Conservation (phyloP, 2,888 invertebrate species). For the Urechis unicinctus region DNA sequence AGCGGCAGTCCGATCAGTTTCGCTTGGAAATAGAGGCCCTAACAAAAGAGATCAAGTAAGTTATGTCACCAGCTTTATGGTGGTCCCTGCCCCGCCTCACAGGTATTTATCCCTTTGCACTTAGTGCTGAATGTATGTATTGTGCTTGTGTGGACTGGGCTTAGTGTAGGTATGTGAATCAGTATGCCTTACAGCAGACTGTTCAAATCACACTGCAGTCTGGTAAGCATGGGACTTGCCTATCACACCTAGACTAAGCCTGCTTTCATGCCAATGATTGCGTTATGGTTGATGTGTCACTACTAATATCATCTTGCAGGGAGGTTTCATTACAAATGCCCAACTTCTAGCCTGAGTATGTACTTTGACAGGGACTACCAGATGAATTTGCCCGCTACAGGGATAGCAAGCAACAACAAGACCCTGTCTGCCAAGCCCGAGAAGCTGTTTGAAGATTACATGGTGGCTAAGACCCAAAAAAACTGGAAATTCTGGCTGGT, state of each 20-base stretch:
- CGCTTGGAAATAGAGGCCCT: slow-evolving; percentile 21
- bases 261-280: no score
- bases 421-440: slow-evolving; percentile 12
- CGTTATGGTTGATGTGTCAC: not conserved
- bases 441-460: slow-evolving; percentile 25
- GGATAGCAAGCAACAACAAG: slow-evolving; percentile 13
- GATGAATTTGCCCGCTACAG: slow-evolving; percentile 29
- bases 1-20: slow-evolving; percentile 13
- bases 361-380: slow-evolving; percentile 27
- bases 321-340: not conserved
- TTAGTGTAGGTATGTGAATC: no score
- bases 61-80: slow-evolving; percentile 6
- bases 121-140: not conserved
- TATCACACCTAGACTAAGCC: no score
- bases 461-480: slow-evolving; percentile 21
- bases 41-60: slow-evolving; percentile 38
- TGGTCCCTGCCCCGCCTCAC: not conserved
- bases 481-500: slow-evolving; percentile 41
- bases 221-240: not conserved
- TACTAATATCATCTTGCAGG: not conserved
- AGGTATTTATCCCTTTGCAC: not conserved
- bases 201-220: not conserved
- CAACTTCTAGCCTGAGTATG: not conserved
- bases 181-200: no score
- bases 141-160: not conserved